phyloP scores from a whole-genome alignment of 2,113 vertebrate species.

The Notiomystis cincta region DNA sequence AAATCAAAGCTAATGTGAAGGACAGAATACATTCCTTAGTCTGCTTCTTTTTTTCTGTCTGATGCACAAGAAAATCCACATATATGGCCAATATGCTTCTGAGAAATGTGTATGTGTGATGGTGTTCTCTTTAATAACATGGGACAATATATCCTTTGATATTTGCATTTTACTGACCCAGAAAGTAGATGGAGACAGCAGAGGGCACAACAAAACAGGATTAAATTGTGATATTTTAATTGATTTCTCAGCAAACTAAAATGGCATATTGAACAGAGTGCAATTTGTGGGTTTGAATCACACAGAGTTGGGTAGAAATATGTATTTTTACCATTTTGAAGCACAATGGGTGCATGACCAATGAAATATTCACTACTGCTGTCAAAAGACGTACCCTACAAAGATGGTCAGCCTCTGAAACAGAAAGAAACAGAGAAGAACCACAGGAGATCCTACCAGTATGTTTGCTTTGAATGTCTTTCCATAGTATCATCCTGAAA shows the following conservation, averaged over 20 bases:
- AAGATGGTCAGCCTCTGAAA: background rate
- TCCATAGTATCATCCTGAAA: background rate
- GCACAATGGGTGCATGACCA: fast-evolving
- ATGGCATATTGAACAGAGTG: background rate
- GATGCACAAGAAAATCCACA: background rate
- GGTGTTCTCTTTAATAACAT: background rate
- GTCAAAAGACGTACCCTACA: background rate
- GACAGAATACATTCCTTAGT: background rate
- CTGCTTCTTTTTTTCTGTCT: background rate
- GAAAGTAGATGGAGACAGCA: background rate
- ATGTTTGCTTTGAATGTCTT: background rate
- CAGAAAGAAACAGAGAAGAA: background rate
- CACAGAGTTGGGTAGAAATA: background rate
- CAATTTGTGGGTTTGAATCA: background rate
- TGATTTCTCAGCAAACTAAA: background rate
- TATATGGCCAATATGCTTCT: background rate
- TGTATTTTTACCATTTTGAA: background rate
- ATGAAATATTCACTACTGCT: background rate
- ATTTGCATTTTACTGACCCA: background rate
- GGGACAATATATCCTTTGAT: background rate
- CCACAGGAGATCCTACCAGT: background rate
- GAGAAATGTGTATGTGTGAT: background rate
- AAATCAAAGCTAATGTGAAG: background rate
- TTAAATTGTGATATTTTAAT: background rate
- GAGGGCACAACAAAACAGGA: background rate